Evolutionary conservation across 1,140 invertebrate species (phyloP).

Genomic region (Chlorops oryzae): DNA sequence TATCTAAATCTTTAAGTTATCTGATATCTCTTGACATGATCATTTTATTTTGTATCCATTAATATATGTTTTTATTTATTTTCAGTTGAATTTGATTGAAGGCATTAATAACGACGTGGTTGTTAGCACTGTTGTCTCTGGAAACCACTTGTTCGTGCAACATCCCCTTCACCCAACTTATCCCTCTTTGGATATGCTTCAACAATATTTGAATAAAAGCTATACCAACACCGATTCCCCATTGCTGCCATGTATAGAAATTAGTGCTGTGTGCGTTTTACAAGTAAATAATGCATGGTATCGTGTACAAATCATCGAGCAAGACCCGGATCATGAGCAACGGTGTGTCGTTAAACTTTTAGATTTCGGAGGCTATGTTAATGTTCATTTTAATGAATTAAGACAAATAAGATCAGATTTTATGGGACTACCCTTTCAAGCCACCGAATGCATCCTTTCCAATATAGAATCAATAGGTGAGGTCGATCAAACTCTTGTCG

Average conservation of each 20-base stretch:
- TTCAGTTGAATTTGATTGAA: constrained; percentile 75
- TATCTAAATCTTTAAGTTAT: not conserved
- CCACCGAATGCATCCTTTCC: constrained; percentile 86
- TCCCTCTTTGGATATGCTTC: constrained; percentile 69
- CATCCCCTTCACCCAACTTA: constrained; percentile 89
- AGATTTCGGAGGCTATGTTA: constrained; percentile 88
- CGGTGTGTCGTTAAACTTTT: constrained; percentile 78
- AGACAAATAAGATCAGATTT: constrained; percentile 89
- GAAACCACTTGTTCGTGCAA: constrained; percentile 83
- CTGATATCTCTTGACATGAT: not conserved
- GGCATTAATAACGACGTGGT: constrained; percentile 90
- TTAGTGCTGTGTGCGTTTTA: constrained; percentile 82
- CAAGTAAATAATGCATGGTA: constrained; percentile 80
- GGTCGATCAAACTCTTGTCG: constrained; percentile 24
- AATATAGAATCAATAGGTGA: constrained; percentile 77
- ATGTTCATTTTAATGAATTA: constrained; percentile 65
- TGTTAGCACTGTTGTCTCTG: constrained; percentile 74
- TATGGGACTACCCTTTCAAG: constrained; percentile 90
- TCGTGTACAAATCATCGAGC: constrained; percentile 73
- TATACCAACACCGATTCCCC: constrained; percentile 62
- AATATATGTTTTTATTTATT: constrained; percentile 23
- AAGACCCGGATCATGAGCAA: constrained; percentile 59
- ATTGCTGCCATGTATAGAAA: constrained; percentile 58
- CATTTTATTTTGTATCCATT: not conserved
- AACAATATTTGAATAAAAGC: constrained; percentile 63